These are phyloP conservation scores for Thyatira batis DNA, from an alignment of 2,888 invertebrate species.

Conservation along the genomic window DNA sequence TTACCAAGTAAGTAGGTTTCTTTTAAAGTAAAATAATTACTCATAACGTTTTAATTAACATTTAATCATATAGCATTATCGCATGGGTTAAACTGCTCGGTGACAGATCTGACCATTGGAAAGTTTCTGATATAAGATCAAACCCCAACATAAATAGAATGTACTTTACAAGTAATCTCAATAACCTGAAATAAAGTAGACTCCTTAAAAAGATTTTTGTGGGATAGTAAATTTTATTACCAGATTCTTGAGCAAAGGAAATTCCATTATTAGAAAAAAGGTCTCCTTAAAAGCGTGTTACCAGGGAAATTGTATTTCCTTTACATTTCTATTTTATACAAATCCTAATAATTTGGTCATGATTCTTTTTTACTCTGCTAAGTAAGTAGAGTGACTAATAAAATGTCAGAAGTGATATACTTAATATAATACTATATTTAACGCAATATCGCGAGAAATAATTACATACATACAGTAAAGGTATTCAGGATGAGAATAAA, in stretches of 20 bases:
- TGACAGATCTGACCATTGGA: too few species aligned
- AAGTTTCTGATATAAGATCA: background rate
- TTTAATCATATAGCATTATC: too few species aligned
- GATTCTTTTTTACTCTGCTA: constrained; percentile 21
- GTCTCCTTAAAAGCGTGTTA: constrained; percentile 26
- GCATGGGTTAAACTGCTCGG: too few species aligned
- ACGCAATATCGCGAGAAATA: too few species aligned
- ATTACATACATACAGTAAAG: too few species aligned
- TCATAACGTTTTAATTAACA: too few species aligned
- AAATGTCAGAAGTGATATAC: background rate
- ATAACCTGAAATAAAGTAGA: background rate
- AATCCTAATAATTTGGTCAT: constrained; percentile 25
- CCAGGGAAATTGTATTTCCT: constrained; percentile 7
- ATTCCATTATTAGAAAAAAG: constrained; percentile 45
- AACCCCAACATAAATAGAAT: background rate
- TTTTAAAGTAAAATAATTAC: too few species aligned
- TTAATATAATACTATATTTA: background rate
- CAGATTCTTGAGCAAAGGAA: constrained; percentile 39
- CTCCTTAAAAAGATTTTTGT: constrained; percentile 30
- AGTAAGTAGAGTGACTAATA: background rate
- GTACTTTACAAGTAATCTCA: background rate
- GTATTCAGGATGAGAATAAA: too few species aligned
- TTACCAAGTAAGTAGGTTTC: too few species aligned
- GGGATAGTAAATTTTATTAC: constrained; percentile 41
- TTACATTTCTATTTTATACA: constrained; percentile 27